These are phyloP conservation scores for Ranitomeya imitator DNA, from an alignment of 2,113 vertebrate species.

Conservation along the genomic window DNA sequence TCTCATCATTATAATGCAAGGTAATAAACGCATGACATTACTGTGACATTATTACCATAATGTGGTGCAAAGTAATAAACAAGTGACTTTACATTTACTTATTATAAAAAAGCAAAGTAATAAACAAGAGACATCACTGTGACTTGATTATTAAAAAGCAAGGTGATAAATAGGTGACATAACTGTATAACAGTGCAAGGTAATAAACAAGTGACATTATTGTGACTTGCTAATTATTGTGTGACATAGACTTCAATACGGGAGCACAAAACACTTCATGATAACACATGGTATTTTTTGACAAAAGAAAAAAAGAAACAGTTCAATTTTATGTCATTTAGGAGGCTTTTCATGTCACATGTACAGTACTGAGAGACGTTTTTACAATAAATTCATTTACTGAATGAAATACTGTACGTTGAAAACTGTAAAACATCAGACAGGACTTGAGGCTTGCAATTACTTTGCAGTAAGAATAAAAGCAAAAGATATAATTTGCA, in stretches of 20 bases:
- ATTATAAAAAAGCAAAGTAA: no score
- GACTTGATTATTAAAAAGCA: no score
- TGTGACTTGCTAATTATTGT: background rate
- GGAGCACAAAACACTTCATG: background rate
- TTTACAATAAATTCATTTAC: background rate
- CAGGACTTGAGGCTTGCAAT: background rate
- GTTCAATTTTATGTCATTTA: background rate
- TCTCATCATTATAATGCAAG: no score
- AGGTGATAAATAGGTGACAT: background rate
- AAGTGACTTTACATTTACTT: background rate
- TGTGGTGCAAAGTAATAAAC: background rate
- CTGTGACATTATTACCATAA: no score
- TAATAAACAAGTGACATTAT: background rate
- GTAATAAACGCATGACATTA: no score
- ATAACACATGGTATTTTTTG: background rate
- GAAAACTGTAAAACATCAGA: background rate
- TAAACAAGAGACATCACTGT: no score
- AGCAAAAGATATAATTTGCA: background rate
- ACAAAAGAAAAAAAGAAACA: background rate
- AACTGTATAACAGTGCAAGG: background rate
- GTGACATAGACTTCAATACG: background rate
- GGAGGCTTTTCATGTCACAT: background rate
- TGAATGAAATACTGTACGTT: background rate
- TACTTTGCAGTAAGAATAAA: background rate
- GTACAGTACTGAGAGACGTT: background rate